These are phyloP conservation scores for Eonycteris spelaea DNA, from an alignment of 2,113 vertebrate species.

Conservation along the genomic window DNA sequence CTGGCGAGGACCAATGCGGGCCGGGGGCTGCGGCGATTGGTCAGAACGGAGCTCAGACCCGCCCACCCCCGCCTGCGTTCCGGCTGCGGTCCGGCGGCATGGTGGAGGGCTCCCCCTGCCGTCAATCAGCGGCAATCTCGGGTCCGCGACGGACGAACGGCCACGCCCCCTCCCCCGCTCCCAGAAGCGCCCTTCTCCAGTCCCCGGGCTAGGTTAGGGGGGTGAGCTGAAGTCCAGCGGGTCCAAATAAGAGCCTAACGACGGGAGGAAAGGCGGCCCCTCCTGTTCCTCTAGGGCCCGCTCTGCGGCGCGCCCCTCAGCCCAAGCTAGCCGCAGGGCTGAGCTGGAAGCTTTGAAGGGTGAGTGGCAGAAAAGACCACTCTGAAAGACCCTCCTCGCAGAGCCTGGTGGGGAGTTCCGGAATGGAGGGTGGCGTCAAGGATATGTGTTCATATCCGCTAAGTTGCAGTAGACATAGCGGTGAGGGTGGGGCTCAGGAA, in stretches of 20 bases:
- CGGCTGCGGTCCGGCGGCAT: not conserved
- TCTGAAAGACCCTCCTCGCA: not conserved
- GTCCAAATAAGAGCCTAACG: too few relatives aligned
- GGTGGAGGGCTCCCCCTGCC: not conserved
- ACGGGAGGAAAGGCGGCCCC: not conserved
- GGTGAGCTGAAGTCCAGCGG: too few relatives aligned
- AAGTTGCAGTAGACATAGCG: too few relatives aligned
- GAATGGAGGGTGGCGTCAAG: not conserved
- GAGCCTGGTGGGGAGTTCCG: not conserved
- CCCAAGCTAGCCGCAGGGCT: not conserved
- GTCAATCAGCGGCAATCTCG: not conserved
- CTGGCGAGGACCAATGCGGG: not conserved
- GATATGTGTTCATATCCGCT: not conserved
- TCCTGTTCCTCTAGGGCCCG: not conserved
- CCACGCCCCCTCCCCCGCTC: not conserved
- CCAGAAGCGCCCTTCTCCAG: accelerated
- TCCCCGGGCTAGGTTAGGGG: accelerated
- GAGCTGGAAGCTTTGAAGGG: not conserved
- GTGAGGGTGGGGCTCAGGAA: not conserved
- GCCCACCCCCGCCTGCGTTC: not conserved
- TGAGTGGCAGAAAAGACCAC: not conserved
- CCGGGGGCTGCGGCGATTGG: not conserved
- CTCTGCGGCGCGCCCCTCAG: not conserved
- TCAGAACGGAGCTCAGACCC: not conserved
- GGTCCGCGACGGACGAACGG: accelerated